These are phyloP conservation scores for Crocuta crocuta DNA, from an alignment of 2,113 vertebrate species.

Conservation along the genomic window DNA sequence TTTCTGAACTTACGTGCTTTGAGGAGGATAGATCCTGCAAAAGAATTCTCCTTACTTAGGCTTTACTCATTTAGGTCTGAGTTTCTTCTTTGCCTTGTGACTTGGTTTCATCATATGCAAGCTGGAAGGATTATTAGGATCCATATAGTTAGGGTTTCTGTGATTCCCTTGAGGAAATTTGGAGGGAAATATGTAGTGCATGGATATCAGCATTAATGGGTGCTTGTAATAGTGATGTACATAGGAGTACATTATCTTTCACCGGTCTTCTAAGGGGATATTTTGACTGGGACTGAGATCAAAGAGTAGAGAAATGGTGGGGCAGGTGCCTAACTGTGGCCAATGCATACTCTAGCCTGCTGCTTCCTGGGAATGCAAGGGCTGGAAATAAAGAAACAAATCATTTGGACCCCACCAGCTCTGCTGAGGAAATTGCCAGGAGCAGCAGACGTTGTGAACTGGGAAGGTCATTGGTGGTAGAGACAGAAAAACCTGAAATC, in stretches of 20 bases:
- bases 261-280: background rate
- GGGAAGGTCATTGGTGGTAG: background rate
- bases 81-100: background rate
- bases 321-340: background rate
- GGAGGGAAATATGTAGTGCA: background rate
- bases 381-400: background rate
- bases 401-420: background rate
- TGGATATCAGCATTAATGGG: background rate
- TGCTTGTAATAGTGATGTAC: background rate
- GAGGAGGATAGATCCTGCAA: background rate
- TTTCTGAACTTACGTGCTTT: slow-evolving; percentile 25
- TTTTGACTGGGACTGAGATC: background rate
- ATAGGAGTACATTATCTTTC: background rate
- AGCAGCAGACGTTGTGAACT: background rate
- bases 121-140: background rate
- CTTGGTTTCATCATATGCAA: background rate
- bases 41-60: slow-evolving; percentile 36
- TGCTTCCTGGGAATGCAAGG: background rate
- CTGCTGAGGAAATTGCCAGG: background rate
- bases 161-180: background rate
- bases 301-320: background rate
- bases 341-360: background rate
- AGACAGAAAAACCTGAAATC: slow-evolving; percentile 8
- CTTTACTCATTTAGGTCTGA: background rate
- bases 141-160: background rate